Base-by-base conservation (phyloP, 2,113 vertebrate species). In the Periophthalmodon schlosseri region DNA sequence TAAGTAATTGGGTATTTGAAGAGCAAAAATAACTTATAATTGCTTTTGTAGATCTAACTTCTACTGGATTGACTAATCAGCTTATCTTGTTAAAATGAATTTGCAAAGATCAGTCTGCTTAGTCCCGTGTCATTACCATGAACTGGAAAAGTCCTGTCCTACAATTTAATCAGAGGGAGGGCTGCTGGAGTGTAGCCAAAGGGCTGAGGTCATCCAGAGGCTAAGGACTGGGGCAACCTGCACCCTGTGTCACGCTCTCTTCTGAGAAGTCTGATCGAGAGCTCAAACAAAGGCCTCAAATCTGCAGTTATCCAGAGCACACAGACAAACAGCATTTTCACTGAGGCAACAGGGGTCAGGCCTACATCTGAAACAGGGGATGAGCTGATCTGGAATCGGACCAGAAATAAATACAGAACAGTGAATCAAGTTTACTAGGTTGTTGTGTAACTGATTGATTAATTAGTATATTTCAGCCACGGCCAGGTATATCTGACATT, bases 131-230 rank as follows among this genome's bases (percentile, higher is more conserved):
- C 60, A 0, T 70, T 73, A 44, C 73, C 63, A 72, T 20, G 68
- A 82, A 68, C 49, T 67, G 23, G 68, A 73, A 75, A 80, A 76
- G 52, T 56, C 20, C 52, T 76, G 76, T 82, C 76, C 66, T 69
- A 65, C 57, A 63, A 70, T 52, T 70, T 56, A 20, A 10, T 18
- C 13, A 28, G 23, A 20, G 24, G 60, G 16, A 58, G 33, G 61
- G 44, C 46, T 60, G 67, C 63, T 68, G 70, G 73, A 64, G 52
- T 78, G 70, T 69, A 84, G 79, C 71, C 75, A 76, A 75, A 69
- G 49, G 13, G 15, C 66, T 39, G 61, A 69, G 88, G 88, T 92
- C 83, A 86, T 83, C 24, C 47, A 75, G 74, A 77, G 90, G 86
- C 66, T 74, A 77, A 78, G 54, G 82, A 79, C 56, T 52, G 75